Conservation (phyloP, 1,140 invertebrate genomes). For the Lasaia peninsularis region DNA sequence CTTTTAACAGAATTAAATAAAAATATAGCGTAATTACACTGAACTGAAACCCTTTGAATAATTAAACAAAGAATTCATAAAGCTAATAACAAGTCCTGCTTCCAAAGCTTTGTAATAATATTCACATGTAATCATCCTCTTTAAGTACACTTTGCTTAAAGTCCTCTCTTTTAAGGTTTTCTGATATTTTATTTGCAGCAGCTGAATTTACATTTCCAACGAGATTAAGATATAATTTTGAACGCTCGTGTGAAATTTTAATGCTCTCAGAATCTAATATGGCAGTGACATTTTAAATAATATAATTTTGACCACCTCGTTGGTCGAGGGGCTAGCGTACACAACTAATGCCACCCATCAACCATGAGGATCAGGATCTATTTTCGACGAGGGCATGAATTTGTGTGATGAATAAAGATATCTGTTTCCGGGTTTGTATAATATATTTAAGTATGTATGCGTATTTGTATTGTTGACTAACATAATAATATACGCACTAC, state of each 20-base stretch:
- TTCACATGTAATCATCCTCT: slow-evolving; percentile 9
- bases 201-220: background rate
- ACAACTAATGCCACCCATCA: too few relatives aligned
- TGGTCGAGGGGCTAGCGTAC: too few relatives aligned
- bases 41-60: background rate
- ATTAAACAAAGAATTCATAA: background rate
- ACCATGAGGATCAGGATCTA: too few relatives aligned
- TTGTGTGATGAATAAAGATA: too few relatives aligned
- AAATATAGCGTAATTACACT: too few relatives aligned
- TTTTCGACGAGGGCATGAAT: too few relatives aligned
- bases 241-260: background rate
- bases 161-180: background rate
- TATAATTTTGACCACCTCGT: too few relatives aligned
- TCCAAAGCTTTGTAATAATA: background rate
- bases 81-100: background rate
- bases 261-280: background rate
- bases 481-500: too few relatives aligned
- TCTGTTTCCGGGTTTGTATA: too few relatives aligned
- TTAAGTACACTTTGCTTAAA: slow-evolving; percentile 1
- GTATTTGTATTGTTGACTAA: too few relatives aligned
- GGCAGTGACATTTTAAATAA: background rate
- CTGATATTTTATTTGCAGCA: background rate
- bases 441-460: too few relatives aligned
- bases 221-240: slow-evolving; percentile 5
- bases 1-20: too few relatives aligned